Evolutionary conservation across 2,888 invertebrate species (phyloP), one percentile per base, ranked within the genome.

Genomic region (Eurois occulta): DNA sequence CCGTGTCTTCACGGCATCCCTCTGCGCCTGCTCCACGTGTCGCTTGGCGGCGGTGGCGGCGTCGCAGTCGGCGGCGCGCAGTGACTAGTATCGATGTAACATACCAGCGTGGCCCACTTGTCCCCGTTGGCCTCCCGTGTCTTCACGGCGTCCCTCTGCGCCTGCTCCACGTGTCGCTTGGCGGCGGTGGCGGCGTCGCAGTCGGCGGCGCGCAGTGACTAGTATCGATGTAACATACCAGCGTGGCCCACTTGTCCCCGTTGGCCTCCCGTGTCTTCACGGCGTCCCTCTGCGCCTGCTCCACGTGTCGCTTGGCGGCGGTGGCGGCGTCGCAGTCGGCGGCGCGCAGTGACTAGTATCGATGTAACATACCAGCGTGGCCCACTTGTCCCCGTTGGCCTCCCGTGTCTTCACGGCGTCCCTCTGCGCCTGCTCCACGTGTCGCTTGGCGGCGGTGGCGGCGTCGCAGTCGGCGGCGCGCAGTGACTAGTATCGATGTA

Each of bases 231-330:
- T 21, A 21, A 55, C 55, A n/a, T 55, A 98, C 99, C 97, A 98
- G 98, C 68, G 98, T 98, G 93, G 98, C 97, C 99, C 99, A 99
- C 90, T 97, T 97, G 38, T 97, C 94, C 68, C 98, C 98, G 77
- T 93, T 97, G 80, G 98, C 98, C 91, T 98, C 98, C 73, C 99
- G 97, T 38, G 97, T 96, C 94, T 98, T 98, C 58, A 99, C 99
- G 94, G 99, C 99, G 84, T 99, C 98, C 73, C 99, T 97, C 97
- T 99, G 99, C 92, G 98, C 97, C 95, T 99, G 99, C 96, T 99
- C 99, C 75, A 99, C 98, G 88, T 97, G 94, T 85, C 98, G 98
- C 97, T 99, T 99, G 86, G 99, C 98, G 88, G 97, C 97, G 55
- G 99, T 99, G 68, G 99, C 99, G 89, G 97, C 98, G 92, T 99